Evolutionary conservation across 2,888 invertebrate species (phyloP), one percentile per base, ranked within the genome.

Genomic region (Nebria salina): DNA sequence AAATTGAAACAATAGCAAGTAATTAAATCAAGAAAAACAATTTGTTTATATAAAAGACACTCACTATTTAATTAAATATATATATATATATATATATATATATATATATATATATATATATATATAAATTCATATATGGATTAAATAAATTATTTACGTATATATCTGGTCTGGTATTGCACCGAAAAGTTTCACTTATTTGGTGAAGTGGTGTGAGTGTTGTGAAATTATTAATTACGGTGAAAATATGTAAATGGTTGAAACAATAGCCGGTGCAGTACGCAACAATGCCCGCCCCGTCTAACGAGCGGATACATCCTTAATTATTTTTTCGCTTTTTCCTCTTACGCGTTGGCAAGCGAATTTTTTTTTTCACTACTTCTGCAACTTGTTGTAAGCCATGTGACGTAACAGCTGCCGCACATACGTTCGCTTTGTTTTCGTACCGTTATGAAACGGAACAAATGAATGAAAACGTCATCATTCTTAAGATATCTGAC

Each of bases 381-480:
- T 54, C 54, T 54, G 8, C 54, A 7, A 4, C 11, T 54, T 54
- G 54, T 2, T 86, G 86, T 87, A 91, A 87, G 92, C 91, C 91
- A 34, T 34, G 5, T 34, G 34, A 54, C 54, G 91, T 66, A 76
- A 85, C 86, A 90, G 91, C 89, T 54, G 54, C 54, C 54, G 54
- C 54, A 54, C 54, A 70, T 68, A 68, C 68, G 34, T 26, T 70
- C 25, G 70, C 70, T 70, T 70, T 70, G 70, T 70, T 70, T 11
- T 26, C 54, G 25, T 70, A 70, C 70, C 70, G 70, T 70, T 70
- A 70, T 70, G 70, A 70, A 70, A 70, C 70, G 70, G 70, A 70
- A 70, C 6, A 70, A 26, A 26, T 34, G 70, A 70, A 70, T 26
- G 54, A 4, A 54, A 54, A 54, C 54, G 54, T 54, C 54, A 54